Percentiles rank a stretch among this genome's conserved stretches.
Conservation (phyloP, 92 coral and sea anemone genomes). For the Chrysogorgia sp. region DNA sequence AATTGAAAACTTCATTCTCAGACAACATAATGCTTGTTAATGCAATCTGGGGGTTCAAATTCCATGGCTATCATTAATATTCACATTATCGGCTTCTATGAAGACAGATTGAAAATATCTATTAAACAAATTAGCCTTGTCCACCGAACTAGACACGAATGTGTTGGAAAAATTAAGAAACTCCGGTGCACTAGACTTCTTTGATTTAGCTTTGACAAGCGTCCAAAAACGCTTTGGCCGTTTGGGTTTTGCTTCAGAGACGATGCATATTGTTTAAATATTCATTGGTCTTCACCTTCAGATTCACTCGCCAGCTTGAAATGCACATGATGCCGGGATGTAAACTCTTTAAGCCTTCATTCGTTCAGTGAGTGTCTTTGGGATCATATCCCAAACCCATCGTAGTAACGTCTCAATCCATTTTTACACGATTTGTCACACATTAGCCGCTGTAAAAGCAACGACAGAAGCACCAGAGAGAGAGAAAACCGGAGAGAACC, state of each 20-base stretch:
- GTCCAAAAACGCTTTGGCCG: constrained; percentile 24
- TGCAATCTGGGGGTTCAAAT: not conserved
- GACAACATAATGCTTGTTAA: not conserved
- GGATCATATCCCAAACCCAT: no score
- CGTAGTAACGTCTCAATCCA: no score
- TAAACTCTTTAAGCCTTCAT: no score
- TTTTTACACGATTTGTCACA: no score
- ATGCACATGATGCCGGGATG: no score
- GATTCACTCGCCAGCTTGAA: no score
- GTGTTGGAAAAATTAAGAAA: constrained; percentile 3
- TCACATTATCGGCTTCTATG: not conserved
- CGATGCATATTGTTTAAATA: constrained; percentile 10
- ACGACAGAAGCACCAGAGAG: no score
- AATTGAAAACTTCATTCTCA: constrained; percentile 14
- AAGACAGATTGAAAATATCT: constrained; percentile 20
- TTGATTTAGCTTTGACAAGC: constrained; percentile 11
- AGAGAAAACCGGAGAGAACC: no score
- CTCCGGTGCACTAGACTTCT: not conserved
- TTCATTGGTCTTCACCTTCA: constrained; percentile 1
- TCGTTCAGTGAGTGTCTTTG: no score
- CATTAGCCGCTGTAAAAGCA: no score
- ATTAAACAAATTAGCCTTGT: constrained; percentile 11
- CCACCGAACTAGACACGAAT: not conserved
- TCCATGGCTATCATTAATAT: not conserved
- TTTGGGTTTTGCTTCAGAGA: constrained; percentile 1